Base-by-base conservation (phyloP, 1,140 invertebrate genomes). In the Ceratina australensis region DNA sequence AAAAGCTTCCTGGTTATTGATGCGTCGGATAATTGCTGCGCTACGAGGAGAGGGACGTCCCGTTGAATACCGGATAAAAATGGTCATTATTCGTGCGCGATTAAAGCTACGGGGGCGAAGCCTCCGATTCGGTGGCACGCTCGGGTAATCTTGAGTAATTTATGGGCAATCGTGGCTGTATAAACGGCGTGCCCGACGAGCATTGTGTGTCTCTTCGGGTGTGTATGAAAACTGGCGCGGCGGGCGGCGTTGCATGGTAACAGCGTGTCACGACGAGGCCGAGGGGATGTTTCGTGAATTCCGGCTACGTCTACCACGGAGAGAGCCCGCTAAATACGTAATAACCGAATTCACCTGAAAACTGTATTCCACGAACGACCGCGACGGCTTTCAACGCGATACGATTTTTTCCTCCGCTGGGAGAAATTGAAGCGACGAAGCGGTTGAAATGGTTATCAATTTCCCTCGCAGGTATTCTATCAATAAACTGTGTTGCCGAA, bases 91-190 rank as follows among this genome's bases (percentile, higher is more conserved):
- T 76, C 20, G 47, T 12, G 18, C 24, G 56, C 73, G 65, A 47
- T 57, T 65, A 74, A 74, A 74, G 72, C 50, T 12, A 33, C 12
- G 12, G 28, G 33, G 33, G 33, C 33, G 52, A 49, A 47, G 33
- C 22, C 72, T 42, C 33, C 5, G 63, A 68, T 75, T 75, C 64
- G 22, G 26, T 28, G 49, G 69, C 24, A 65, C 42, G 20, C 42
- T n/a, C 8, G 28, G 68, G n/a, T 81, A 78, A 82, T 82, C 24
- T 78, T 68, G 68, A 83, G 69, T 78, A 83, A 81, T 83, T 82
- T 83, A 78, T 65, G 54, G 12, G 13, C 33, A 24, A 72, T 60
- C 22, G 42, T 3, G 54, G 28, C 47, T 64, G 20, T 69, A 59
- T 69, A 60, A 83, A 82, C 50, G 33, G 2, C 33, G 5, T 42